Evolutionary conservation across 1,140 invertebrate genomes (phyloP).

Genomic region (Probaryconus sp.): DNA sequence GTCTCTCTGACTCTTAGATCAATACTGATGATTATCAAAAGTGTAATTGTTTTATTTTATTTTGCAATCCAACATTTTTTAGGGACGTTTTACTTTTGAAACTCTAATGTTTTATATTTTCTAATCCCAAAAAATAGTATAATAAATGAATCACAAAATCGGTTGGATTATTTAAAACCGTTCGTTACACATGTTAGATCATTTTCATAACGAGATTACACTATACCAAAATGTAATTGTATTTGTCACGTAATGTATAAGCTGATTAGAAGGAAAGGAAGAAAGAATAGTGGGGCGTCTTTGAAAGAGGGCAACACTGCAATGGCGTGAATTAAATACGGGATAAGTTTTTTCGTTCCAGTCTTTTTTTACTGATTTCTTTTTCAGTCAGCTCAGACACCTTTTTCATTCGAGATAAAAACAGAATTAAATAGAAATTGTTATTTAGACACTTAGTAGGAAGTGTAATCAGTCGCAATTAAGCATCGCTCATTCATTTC

Average conservation of each 20-base stretch:
- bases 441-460: slow-evolving; percentile 4
- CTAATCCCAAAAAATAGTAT: no score
- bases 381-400: slow-evolving; percentile 3
- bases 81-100: no score
- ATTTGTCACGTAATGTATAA: slow-evolving; percentile 59
- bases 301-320: slow-evolving; percentile 21
- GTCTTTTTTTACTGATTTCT: slow-evolving; percentile 1
- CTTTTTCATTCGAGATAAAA: slow-evolving; percentile 6
- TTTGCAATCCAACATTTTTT: no score
- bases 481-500: no score
- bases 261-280: slow-evolving; percentile 48
- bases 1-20: no score
- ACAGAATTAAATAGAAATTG: slow-evolving; percentile 1
- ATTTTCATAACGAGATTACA: slow-evolving; percentile 36
- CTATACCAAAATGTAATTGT: slow-evolving; percentile 49
- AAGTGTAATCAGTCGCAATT: no score
- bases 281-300: slow-evolving; percentile 28
- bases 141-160: no score
- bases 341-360: slow-evolving; percentile 19
- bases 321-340: slow-evolving; percentile 30
- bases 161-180: no score
- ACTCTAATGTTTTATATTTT: no score
- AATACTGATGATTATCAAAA: no score
- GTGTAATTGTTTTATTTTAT: no score
- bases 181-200: slow-evolving; percentile 52